Evolutionary conservation across 2,888 invertebrate species (phyloP).

Genomic region (Thyatira batis): DNA sequence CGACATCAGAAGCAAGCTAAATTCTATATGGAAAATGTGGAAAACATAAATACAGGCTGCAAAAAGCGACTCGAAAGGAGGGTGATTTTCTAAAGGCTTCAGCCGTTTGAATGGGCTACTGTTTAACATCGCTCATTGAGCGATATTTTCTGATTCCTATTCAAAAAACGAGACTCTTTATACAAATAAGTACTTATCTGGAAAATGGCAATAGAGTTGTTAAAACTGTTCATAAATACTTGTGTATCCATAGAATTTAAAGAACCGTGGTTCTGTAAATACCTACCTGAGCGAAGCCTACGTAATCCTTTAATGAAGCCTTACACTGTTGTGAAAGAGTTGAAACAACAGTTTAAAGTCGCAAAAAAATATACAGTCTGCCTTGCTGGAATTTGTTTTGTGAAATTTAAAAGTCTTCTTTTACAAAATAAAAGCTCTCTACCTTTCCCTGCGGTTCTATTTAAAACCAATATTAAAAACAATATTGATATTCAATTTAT

Average conservation of each 20-base stretch:
- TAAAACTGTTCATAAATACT: conserved; percentile 41
- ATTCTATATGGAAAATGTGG: conserved; percentile 77
- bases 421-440: too few relatives aligned
- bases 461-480: too few relatives aligned
- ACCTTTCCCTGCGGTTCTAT: too few relatives aligned
- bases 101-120: conserved; percentile 72
- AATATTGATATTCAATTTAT: too few relatives aligned
- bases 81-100: conserved; percentile 79
- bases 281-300: neutral
- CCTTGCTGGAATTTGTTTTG: neutral
- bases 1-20: conserved; percentile 57
- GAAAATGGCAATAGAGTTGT: conserved; percentile 41
- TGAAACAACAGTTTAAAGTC: neutral
- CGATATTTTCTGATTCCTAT: conserved; percentile 73
- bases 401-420: too few relatives aligned
- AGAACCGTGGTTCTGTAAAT: neutral
- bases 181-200: conserved; percentile 37
- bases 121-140: conserved; percentile 77
- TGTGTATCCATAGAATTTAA: neutral
- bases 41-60: conserved; percentile 72
- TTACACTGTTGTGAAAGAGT: neutral
- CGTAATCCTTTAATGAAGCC: neutral
- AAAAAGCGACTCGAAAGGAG: conserved; percentile 70
- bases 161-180: conserved; percentile 54
- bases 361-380: neutral